These are phyloP conservation scores for Pantala flavescens DNA, from an alignment of 1,140 invertebrate species.

Conservation along the genomic window DNA sequence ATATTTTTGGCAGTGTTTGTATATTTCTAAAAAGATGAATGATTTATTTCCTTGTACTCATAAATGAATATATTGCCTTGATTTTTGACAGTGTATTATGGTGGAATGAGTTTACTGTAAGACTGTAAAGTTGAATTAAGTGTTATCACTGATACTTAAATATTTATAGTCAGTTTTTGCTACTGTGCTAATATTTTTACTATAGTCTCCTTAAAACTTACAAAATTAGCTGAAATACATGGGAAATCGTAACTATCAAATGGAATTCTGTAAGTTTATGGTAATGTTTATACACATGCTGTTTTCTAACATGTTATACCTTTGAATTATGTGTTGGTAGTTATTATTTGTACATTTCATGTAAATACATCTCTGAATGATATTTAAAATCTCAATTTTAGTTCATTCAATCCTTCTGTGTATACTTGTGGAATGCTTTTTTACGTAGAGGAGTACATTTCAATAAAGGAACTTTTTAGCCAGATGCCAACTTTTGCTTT, in stretches of 20 bases:
- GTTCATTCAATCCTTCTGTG: slow-evolving; percentile 5
- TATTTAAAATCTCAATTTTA: slow-evolving; percentile 5
- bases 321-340: slow-evolving; percentile 10
- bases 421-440: slow-evolving; percentile 10
- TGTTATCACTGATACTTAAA: background rate
- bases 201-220: slow-evolving; percentile 1
- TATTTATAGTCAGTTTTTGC: slow-evolving; percentile 10
- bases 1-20: slow-evolving; percentile 2
- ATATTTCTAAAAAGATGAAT: background rate
- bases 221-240: slow-evolving; percentile 8
- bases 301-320: slow-evolving; percentile 7
- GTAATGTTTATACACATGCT: background rate
- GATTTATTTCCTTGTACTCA: background rate
- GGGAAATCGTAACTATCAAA: background rate
- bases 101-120: background rate
- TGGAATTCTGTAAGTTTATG: background rate
- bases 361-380: slow-evolving; percentile 7
- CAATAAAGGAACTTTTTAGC: slow-evolving; percentile 4
- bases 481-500: background rate
- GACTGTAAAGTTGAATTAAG: slow-evolving; percentile 10
- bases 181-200: slow-evolving; percentile 1
- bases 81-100: background rate
- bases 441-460: slow-evolving; percentile 6
- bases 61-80: background rate
- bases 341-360: slow-evolving; percentile 2